phyloP scores from a whole-genome alignment of 53 echinoderm and acorn worm genomes.

The Holothuria leucospilota region DNA sequence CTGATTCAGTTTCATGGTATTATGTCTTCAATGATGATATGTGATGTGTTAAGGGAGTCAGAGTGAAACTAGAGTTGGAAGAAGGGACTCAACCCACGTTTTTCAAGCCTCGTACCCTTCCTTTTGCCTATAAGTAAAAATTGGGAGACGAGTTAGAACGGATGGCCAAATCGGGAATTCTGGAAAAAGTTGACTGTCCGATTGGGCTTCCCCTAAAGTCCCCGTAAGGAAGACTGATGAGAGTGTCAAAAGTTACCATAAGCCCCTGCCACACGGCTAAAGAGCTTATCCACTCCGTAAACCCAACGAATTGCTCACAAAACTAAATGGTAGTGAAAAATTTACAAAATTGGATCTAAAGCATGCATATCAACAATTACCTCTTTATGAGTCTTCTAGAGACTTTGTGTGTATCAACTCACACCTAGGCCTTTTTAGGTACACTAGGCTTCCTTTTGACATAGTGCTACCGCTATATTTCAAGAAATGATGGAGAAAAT shows the following conservation, averaged over 20 bases:
- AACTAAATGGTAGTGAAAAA: no score
- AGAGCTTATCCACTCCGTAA: conserved; percentile 28
- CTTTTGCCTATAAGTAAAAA: conserved; percentile 47
- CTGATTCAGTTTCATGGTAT: background rate
- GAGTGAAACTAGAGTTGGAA: conserved; percentile 40
- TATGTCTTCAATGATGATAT: conserved; percentile 37
- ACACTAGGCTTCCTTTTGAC: conserved; percentile 51
- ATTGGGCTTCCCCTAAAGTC: conserved; percentile 65
- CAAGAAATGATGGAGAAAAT: conserved; percentile 51
- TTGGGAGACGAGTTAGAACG: conserved; percentile 50
- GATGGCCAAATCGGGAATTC: conserved; percentile 41
- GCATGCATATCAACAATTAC: conserved; percentile 51
- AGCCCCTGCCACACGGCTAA: background rate
- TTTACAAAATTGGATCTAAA: conserved; percentile 25
- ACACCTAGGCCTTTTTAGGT: conserved; percentile 54
- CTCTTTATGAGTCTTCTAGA: conserved; percentile 27
- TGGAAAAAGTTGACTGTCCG: conserved; percentile 55
- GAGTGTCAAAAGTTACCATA: conserved; percentile 12
- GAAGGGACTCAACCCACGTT: no score
- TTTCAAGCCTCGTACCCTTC: conserved; percentile 47
- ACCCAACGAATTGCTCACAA: conserved; percentile 23
- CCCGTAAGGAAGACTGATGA: conserved; percentile 58
- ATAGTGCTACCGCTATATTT: conserved; percentile 47
- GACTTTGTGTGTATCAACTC: conserved; percentile 52
- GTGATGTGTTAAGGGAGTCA: conserved; percentile 37